Percentiles rank a stretch among this genome's conserved stretches.
Evolutionary conservation across 2,113 vertebrate species (phyloP).

Genomic region (Turdus rufiventris): DNA sequence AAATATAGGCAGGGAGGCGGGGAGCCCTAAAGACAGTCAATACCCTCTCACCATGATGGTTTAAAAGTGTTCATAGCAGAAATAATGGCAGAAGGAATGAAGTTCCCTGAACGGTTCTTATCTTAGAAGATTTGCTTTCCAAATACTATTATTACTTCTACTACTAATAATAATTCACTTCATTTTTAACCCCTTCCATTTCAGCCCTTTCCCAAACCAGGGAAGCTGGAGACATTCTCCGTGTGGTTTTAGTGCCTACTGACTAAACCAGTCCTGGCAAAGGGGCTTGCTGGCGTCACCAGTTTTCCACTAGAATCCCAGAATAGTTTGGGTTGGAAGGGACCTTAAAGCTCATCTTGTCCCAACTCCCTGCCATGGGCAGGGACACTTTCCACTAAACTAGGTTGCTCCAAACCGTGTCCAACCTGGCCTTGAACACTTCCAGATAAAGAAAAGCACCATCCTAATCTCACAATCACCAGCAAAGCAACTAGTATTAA

Average conservation of each 20-base stretch:
- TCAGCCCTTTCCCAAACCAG: not conserved
- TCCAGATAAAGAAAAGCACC: not conserved
- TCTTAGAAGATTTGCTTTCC: not conserved
- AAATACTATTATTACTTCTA: not conserved
- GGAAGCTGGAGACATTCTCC: not conserved
- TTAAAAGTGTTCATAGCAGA: not conserved
- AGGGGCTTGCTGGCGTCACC: not conserved
- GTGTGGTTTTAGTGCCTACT: not conserved
- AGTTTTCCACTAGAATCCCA: not conserved
- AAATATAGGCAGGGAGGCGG: accelerated
- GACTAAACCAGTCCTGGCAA: not conserved
- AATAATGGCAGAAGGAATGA: not conserved
- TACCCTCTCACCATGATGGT: accelerated
- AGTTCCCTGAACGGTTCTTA: not conserved
- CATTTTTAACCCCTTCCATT: not conserved
- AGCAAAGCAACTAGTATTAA: not conserved
- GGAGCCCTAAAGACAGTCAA: accelerated
- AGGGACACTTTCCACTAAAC: not conserved
- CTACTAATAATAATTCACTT: not conserved
- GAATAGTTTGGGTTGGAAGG: not conserved
- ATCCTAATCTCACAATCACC: not conserved
- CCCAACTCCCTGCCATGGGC: not conserved
- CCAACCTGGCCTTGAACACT: not conserved
- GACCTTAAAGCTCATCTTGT: not conserved
- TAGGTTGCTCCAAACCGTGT: not conserved